Base-by-base conservation (phyloP, 2,113 vertebrate genomes). In the Muscicapa adusta region DNA sequence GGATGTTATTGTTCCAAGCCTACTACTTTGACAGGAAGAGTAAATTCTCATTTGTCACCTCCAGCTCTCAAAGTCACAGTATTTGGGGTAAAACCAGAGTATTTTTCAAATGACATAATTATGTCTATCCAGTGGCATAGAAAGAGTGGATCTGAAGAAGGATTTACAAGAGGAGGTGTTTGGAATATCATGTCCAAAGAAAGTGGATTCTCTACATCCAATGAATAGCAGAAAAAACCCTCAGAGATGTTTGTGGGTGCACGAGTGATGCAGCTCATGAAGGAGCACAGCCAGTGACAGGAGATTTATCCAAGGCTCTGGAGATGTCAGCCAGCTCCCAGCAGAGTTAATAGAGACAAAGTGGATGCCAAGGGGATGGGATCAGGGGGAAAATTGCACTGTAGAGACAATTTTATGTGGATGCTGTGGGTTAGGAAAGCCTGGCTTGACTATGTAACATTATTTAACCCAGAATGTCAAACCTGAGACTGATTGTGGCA, bases 201-300 rank as follows among this genome's bases (percentile, higher is more conserved):
- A 57, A 66, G 15, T n/a, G 22, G 38, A 29, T 71, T 40, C 15
- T 51, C 31, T 16, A 1, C 0, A 0, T 10, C 17, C 15, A 60
- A 42, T 40, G 40, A 72, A 63, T 1, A 31, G 4, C 15, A 66
- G 56, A 25, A 18, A 75, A 51, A 70, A 9, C 11, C 18, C 47
- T 78, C 26, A 61, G 66, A 72, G 23, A 7, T 3, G 0, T 33
- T 78, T 51, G 38, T 81, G 40, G 38, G 24, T 17, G 4, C n/a
- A 42, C 33, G 65, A 56, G 33, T 0, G 6, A 36, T 65, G 38
- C 4, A 40, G 31, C 6, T 6, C 42, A 36, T 1, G 3, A 63
- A 65, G 82, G 61, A 76, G 7, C 12, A 34, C 47, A 74, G 34
- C 9, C 2, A 1, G 8, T 45, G 53, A 31, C 38, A 66, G 31